phyloP scores from a whole-genome alignment of 1,140 invertebrate genomes.

The Pseudomyrmex dendroicus region DNA sequence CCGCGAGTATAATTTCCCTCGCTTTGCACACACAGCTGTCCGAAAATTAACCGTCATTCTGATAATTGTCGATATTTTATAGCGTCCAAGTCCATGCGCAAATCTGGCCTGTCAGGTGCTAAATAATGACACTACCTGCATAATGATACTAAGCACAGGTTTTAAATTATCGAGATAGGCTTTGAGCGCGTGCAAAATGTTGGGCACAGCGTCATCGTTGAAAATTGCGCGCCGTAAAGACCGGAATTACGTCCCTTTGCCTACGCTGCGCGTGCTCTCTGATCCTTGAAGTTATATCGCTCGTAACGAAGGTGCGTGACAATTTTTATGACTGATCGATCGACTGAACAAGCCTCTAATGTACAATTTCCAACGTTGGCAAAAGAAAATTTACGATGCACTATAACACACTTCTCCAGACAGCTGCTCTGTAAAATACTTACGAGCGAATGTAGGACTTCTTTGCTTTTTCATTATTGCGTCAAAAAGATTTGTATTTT shows the following conservation, averaged over 20 bases:
- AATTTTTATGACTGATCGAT: slow-evolving; percentile 61
- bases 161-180: slow-evolving; percentile 42
- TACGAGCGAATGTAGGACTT: not conserved
- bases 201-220: not conserved
- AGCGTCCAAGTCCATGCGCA: not conserved
- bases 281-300: slow-evolving; percentile 39
- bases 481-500: no score
- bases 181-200: slow-evolving; percentile 6
- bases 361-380: slow-evolving; percentile 21
- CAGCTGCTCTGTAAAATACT: not conserved
- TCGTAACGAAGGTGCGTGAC: slow-evolving; percentile 24
- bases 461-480: slow-evolving; percentile 23
- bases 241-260: slow-evolving; percentile 29
- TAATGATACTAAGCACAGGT: slow-evolving; percentile 37
- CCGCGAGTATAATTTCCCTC: not conserved
- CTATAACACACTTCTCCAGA: slow-evolving; percentile 11
- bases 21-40: not conserved
- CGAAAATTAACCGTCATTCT: slow-evolving; percentile 32
- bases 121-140: slow-evolving; percentile 25
- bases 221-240: slow-evolving; percentile 25
- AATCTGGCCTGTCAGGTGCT: slow-evolving; percentile 12
- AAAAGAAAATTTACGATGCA: slow-evolving; percentile 54
- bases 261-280: not conserved
- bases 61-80: slow-evolving; percentile 30
- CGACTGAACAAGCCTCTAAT: slow-evolving; percentile 36